phyloP scores from a whole-genome alignment of 1,140 invertebrate species.

The Hyphantria cunea region DNA sequence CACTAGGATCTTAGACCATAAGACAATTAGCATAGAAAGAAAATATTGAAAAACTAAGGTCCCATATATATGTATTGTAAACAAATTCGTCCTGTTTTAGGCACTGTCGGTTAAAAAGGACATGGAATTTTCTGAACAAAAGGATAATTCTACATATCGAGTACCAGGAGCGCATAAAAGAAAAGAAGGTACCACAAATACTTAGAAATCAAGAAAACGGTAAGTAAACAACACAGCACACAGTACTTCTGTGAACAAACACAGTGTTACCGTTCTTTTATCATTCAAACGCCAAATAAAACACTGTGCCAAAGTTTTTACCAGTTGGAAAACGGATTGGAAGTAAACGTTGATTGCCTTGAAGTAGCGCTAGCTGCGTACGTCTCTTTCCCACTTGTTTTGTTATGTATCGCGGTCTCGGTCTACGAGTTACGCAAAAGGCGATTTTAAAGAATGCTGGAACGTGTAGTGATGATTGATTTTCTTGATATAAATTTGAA shows the following conservation, averaged over 20 bases:
- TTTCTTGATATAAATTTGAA: slow-evolving; percentile 31
- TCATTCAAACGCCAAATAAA: slow-evolving; percentile 34
- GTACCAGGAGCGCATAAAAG: slow-evolving; percentile 58
- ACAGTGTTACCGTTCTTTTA: slow-evolving; percentile 36
- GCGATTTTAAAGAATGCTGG: slow-evolving; percentile 63
- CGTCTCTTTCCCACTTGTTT: slow-evolving; percentile 40
- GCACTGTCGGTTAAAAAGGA: slow-evolving; percentile 21
- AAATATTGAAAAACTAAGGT: no score
- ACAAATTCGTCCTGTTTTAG: no score
- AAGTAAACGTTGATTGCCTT: slow-evolving; percentile 77
- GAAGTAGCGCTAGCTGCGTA: slow-evolving; percentile 46
- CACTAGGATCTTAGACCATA: no score
- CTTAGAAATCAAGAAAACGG: slow-evolving; percentile 69
- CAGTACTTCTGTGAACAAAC: slow-evolving; percentile 42
- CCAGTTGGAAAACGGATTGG: slow-evolving; percentile 58
- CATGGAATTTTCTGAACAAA: slow-evolving; percentile 39
- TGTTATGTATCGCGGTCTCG: slow-evolving; percentile 40
- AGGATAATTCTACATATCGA: slow-evolving; percentile 42
- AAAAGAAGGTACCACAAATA: slow-evolving; percentile 57
- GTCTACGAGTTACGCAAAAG: slow-evolving; percentile 61
- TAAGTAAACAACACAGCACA: slow-evolving; percentile 29
- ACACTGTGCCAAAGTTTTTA: slow-evolving; percentile 44
- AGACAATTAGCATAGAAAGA: no score
- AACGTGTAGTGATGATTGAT: slow-evolving; percentile 39
- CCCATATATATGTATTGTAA: no score